These are phyloP conservation scores for Steinernema khuongi DNA, from an alignment of 1,140 invertebrate genomes.

Conservation along the genomic window DNA sequence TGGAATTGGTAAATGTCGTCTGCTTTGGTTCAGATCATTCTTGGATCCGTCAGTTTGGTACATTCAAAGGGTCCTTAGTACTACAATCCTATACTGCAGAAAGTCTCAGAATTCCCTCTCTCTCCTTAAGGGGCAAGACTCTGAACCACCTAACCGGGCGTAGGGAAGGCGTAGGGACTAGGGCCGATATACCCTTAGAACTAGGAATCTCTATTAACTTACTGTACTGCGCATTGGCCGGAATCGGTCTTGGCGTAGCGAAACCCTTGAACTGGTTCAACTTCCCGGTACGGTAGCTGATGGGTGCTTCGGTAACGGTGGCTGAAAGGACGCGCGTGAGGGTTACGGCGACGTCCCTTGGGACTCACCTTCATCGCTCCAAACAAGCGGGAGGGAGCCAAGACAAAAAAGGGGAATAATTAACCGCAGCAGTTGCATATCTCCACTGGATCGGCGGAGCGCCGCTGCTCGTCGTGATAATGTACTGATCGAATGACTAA, in stretches of 20 bases:
- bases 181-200: too few species aligned
- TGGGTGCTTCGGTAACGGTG: neutral
- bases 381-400: neutral
- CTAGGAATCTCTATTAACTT: too few species aligned
- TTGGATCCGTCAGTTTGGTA: too few species aligned
- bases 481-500: slow-evolving; percentile 13
- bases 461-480: slow-evolving; percentile 14
- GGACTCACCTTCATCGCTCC: neutral
- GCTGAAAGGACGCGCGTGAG: neutral
- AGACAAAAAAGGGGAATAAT: slow-evolving; percentile 10
- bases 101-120: too few species aligned
- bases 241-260: slow-evolving; percentile 50
- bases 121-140: too few species aligned
- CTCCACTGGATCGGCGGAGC: neutral
- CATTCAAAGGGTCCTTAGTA: too few species aligned
- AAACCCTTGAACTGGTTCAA: slow-evolving; percentile 55
- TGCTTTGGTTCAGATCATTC: too few species aligned
- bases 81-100: too few species aligned
- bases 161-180: too few species aligned
- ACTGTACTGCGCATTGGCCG: slow-evolving; percentile 32
- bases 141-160: too few species aligned
- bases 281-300: slow-evolving; percentile 37
- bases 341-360: neutral
- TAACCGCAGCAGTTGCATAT: slow-evolving; percentile 15
- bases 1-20: too few species aligned